A percentile compares a stretch with the other conserved stretches of the same genome.
These are phyloP conservation scores for Oryctes rhinoceros DNA, from an alignment of 1,140 invertebrate species.

Conservation along the genomic window DNA sequence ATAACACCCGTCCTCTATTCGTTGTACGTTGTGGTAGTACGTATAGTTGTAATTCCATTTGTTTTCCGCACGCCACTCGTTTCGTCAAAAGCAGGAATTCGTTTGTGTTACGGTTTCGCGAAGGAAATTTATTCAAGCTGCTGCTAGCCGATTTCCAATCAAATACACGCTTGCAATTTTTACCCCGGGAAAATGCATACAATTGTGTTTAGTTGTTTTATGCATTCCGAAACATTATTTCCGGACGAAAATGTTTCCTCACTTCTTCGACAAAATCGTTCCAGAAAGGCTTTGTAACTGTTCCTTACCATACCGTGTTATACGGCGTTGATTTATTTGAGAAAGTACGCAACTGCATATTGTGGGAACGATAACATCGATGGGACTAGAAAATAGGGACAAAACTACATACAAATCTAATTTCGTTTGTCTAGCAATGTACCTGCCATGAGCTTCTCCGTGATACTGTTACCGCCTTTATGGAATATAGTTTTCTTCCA, in stretches of 20 bases:
- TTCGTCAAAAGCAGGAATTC: slow-evolving; percentile 12
- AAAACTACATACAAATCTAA: too few relatives aligned
- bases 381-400: too few relatives aligned
- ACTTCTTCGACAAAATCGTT: not conserved
- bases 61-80: not conserved
- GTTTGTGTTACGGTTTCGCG: not conserved
- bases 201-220: not conserved
- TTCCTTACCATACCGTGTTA: too few relatives aligned
- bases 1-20: not conserved
- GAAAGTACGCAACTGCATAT: too few relatives aligned
- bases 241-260: slow-evolving; percentile 1
- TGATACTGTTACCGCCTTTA: too few relatives aligned
- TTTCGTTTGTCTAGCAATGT: too few relatives aligned
- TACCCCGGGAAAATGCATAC: not conserved
- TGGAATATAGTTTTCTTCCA: too few relatives aligned
- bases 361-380: too few relatives aligned
- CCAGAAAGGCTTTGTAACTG: too few relatives aligned
- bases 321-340: too few relatives aligned
- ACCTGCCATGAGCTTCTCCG: too few relatives aligned
- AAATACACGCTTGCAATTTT: not conserved
- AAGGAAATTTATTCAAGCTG: not conserved
- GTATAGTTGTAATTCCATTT: not conserved
- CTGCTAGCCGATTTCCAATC: slow-evolving; percentile 1
- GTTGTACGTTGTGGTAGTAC: not conserved
- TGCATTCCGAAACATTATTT: not conserved